Base-by-base conservation (phyloP, 2,113 vertebrate species). In the Silurus asotus region DNA sequence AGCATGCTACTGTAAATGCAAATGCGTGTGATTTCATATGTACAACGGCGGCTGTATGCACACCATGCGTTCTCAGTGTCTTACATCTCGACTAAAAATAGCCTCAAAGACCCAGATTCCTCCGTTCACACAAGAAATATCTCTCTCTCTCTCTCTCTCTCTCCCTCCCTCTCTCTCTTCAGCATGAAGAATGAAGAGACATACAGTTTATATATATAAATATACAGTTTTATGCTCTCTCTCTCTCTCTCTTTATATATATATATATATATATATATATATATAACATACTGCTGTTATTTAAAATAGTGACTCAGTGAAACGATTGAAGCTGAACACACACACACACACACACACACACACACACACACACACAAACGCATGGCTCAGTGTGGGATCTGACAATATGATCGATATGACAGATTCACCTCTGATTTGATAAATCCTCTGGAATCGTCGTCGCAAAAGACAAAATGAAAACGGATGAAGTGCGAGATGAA, bases 71-170 rank as follows among this genome's bases (percentile, higher is more conserved):
- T 91, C 91, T 91, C 92, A 92, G 90, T 92, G 92, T 91, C 92
- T 94, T 92, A 92, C 93, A 90, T 90, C 92, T 92, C 0, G 8
- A 89, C 93, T 93, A 94, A 92, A 93, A 93, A 93, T 93, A 94
- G 93, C 90, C 91, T 92, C 90, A 92, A 92, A 94, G 93, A 94
- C 93, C 93, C 92, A 94, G 92, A 93, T 94, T 93, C 89, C 88
- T 86, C 88, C 89, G 88, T 90, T 92, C 89, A 91, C 82, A 74
- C 76, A 79, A 79, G 87, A 85, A 82, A 1, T 37, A 67, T 37
- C 37, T 45, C 28, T 65, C 64, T n/a, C 23, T 51, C 48, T 48
- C 37, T 48, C 20, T 78, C 76, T 78, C 76, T 79, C 55, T 58
- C 53, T 56, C 75, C 56, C 74, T 51, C 72, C 51, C 72, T 75